phyloP scores from a whole-genome alignment of 2,888 invertebrate species.

The Xanthorhoe designata region DNA sequence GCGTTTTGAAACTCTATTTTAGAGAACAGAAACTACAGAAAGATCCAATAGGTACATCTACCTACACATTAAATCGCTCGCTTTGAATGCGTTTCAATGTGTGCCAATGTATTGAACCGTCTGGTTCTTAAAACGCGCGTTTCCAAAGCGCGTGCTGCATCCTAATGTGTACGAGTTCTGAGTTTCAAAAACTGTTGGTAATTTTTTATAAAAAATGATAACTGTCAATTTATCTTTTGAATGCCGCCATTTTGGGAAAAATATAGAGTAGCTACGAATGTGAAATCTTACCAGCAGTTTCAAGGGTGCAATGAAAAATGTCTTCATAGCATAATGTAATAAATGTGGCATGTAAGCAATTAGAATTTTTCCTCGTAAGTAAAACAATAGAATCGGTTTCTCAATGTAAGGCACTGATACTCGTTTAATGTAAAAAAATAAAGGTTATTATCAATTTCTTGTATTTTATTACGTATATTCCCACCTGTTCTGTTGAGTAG shows the following conservation, averaged over 20 bases:
- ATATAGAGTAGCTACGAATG: background rate
- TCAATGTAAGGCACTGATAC: slow-evolving; percentile 71
- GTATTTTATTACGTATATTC: slow-evolving; percentile 35
- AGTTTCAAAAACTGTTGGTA: no score
- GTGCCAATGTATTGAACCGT: no score
- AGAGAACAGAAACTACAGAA: no score
- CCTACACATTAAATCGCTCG: no score
- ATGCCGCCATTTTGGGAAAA: background rate
- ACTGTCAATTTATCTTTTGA: background rate
- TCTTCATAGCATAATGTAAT: background rate
- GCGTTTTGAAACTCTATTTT: no score
- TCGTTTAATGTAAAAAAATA: slow-evolving; percentile 71
- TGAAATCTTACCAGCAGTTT: background rate
- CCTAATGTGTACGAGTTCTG: no score
- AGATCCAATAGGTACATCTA: no score
- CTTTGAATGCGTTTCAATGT: no score
- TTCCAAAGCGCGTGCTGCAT: no score
- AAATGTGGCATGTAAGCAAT: slow-evolving; percentile 46
- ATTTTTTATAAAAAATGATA: no score
- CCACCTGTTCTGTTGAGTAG: no score
- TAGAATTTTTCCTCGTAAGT: slow-evolving; percentile 54
- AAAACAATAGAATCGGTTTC: slow-evolving; percentile 62
- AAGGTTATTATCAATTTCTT: slow-evolving; percentile 63
- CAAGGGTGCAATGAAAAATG: background rate
- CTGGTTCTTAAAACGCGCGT: no score